Evolutionary conservation across 2,888 invertebrate genomes (phyloP).

Genomic region (Bimastos eiseni): DNA sequence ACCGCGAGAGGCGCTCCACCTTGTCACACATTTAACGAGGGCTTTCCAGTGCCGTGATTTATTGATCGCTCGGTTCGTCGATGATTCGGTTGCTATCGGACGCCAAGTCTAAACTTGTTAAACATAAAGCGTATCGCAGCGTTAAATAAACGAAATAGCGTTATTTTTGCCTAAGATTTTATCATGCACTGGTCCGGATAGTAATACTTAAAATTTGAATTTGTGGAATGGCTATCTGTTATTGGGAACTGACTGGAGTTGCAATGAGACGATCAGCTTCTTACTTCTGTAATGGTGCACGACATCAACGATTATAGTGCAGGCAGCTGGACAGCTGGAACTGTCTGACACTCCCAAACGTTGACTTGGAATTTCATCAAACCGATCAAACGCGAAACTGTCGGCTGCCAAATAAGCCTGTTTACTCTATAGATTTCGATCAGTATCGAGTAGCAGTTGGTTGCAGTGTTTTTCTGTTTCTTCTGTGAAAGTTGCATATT

Average conservation of each 20-base stretch:
- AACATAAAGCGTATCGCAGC: background rate
- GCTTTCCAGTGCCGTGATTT: no score
- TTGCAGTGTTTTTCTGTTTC: background rate
- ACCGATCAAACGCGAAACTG: background rate
- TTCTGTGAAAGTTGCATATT: background rate
- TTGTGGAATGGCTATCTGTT: background rate
- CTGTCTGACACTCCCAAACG: background rate
- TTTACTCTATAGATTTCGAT: background rate
- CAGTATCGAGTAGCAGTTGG: background rate
- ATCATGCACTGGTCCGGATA: background rate
- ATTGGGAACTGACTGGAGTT: background rate
- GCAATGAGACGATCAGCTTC: background rate
- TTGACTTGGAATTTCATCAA: background rate
- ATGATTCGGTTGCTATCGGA: constrained; percentile 13
- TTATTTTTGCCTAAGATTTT: background rate
- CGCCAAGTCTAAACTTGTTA: background rate
- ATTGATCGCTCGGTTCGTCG: no score
- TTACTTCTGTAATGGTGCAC: background rate
- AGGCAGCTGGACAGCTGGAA: background rate
- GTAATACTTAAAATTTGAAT: background rate
- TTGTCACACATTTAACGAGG: no score
- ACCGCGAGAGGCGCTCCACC: no score
- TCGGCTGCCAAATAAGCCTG: background rate
- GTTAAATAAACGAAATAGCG: background rate
- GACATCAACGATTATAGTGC: background rate